Conservation (phyloP, 2,888 invertebrate species). For the Leuctra nigra region DNA sequence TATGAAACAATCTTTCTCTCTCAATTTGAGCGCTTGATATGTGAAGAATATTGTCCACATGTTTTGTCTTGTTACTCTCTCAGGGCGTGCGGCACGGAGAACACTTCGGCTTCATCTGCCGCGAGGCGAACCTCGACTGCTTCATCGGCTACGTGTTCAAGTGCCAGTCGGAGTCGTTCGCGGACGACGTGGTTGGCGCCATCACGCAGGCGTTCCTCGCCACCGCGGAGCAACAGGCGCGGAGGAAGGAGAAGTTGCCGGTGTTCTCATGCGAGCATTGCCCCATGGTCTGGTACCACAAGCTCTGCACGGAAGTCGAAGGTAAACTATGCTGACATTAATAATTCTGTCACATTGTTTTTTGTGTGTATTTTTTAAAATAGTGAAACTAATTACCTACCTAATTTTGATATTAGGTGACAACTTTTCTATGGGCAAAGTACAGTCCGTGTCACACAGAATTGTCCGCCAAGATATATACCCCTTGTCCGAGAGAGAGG, state of each 20-base stretch:
- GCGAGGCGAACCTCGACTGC: conserved; percentile 57
- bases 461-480: no score
- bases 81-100: conserved; percentile 74
- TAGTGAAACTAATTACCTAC: no score
- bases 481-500: no score
- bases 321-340: conserved; percentile 47
- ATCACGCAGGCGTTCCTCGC: conserved; percentile 70
- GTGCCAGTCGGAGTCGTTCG: conserved; percentile 79
- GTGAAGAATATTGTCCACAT: no score
- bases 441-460: no score
- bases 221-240: conserved; percentile 42
- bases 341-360: no score
- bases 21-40: no score
- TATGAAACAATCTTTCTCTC: no score
- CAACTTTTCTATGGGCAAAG: no score
- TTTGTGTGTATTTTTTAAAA: no score
- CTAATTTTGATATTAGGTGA: no score
- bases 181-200: conserved; percentile 73
- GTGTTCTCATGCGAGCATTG: conserved; percentile 87
- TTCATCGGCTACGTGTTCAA: conserved; percentile 86
- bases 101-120: conserved; percentile 90
- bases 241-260: conserved; percentile 55
- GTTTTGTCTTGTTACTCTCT: no score
- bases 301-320: conserved; percentile 78
- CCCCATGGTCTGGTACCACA: conserved; percentile 93